phyloP scores from a whole-genome alignment of 37 sponge, comb jelly and placozoan species.

The Ianthella basta region DNA sequence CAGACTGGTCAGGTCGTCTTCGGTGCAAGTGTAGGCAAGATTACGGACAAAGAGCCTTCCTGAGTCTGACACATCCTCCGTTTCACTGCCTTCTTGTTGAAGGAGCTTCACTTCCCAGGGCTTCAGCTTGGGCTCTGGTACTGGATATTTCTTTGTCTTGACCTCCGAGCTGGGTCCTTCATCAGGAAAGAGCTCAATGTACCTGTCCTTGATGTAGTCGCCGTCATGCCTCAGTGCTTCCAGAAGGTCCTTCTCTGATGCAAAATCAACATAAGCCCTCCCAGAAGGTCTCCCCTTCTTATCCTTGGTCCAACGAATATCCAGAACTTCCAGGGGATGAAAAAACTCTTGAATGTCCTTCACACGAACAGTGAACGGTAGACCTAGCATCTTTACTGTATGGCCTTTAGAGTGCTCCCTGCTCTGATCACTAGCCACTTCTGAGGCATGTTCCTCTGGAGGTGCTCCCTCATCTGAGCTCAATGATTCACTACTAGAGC shows the following conservation, averaged over 20 bases:
- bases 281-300: conserved; percentile 83
- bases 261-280: conserved; percentile 90
- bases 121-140: conserved; percentile 34
- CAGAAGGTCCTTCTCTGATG: conserved; percentile 67
- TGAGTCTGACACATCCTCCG: conserved; percentile 70
- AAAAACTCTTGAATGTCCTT: conserved; percentile 88
- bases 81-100: conserved; percentile 3
- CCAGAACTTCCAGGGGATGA: conserved; percentile 70
- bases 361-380: conserved; percentile 84
- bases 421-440: not conserved
- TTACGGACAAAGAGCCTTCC: conserved; percentile 94
- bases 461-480: not conserved
- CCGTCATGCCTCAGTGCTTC: conserved; percentile 77
- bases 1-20: conserved; percentile 78
- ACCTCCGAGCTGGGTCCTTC: conserved; percentile 30
- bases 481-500: not conserved
- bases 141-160: not conserved
- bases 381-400: conserved; percentile 90
- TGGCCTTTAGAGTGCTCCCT: conserved; percentile 26
- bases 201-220: conserved; percentile 85
- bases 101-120: conserved; percentile 70
- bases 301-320: conserved; percentile 67
- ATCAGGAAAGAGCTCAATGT: conserved; percentile 88
- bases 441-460: no score
- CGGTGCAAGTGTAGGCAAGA: conserved; percentile 80